phyloP scores from a whole-genome alignment of 2,797 vertebrate genomes.

The Phrynocephalus forsythii region DNA sequence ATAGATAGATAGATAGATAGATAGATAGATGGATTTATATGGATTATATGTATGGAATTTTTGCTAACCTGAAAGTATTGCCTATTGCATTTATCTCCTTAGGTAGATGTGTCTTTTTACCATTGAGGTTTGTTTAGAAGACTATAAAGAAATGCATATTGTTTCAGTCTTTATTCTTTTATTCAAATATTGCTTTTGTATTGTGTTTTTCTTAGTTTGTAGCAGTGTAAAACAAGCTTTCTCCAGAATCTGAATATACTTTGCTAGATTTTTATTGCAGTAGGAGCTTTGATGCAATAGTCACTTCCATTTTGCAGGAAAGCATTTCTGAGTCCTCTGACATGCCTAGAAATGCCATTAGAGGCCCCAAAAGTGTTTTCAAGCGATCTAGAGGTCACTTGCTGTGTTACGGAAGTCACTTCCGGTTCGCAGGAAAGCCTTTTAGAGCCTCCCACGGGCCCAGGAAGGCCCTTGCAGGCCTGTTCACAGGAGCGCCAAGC shows the following conservation, averaged over 20 bases:
- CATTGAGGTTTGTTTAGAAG: background rate
- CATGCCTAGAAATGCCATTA: too few relatives aligned
- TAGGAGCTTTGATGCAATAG: constrained; percentile 36
- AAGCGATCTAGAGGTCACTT: too few relatives aligned
- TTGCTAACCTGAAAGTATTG: background rate
- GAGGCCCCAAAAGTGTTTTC: too few relatives aligned
- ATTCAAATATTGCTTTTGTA: background rate
- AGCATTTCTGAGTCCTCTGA: too few relatives aligned
- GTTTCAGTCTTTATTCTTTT: background rate
- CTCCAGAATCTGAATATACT: constrained; percentile 19
- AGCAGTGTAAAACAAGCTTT: constrained; percentile 45
- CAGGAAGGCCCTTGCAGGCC: too few relatives aligned
- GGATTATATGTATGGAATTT: background rate
- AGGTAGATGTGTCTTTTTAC: background rate
- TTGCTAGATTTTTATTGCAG: constrained; percentile 54
- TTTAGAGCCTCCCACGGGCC: too few relatives aligned
- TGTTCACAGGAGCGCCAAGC: too few relatives aligned
- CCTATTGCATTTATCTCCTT: background rate
- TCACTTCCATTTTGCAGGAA: too few relatives aligned
- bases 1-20: too few relatives aligned
- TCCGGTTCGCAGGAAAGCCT: too few relatives aligned
- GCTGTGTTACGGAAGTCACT: too few relatives aligned
- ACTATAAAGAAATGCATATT: background rate
- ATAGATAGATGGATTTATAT: background rate
- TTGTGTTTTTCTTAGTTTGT: background rate